These are phyloP conservation scores for Leptinotarsa juncta DNA, from an alignment of 2,888 invertebrate species.

Conservation along the genomic window DNA sequence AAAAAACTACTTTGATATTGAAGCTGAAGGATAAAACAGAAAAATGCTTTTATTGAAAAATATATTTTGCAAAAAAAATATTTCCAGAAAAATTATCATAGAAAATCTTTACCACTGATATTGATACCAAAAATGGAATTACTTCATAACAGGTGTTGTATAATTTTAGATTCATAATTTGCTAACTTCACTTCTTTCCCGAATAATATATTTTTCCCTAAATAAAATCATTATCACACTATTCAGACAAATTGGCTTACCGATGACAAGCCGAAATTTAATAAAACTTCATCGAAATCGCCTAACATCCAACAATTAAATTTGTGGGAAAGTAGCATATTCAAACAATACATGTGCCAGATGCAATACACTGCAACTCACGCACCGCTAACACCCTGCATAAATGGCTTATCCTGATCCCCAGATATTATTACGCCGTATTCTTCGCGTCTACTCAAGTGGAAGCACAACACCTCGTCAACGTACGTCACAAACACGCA, in stretches of 20 bases:
- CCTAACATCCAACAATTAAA: slow-evolving; percentile 33
- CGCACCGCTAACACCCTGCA: slow-evolving; percentile 45
- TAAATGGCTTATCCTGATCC: slow-evolving; percentile 64
- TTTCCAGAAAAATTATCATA: no score
- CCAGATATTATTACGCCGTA: slow-evolving; percentile 63
- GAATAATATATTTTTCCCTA: neutral
- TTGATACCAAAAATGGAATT: no score
- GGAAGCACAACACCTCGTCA: slow-evolving; percentile 66
- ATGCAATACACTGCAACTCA: slow-evolving; percentile 60
- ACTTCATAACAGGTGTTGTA: no score
- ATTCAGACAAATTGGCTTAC: slow-evolving; percentile 2
- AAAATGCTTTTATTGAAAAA: no score
- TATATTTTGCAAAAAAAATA: no score
- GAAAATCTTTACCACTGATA: no score
- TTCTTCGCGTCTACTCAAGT: slow-evolving; percentile 65
- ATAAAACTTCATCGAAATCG: slow-evolving; percentile 36
- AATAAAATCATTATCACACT: neutral
- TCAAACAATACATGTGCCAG: slow-evolving; percentile 63
- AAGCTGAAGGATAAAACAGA: no score
- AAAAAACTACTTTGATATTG: no score
- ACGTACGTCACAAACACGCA: slow-evolving; percentile 61
- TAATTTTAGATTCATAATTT: no score
- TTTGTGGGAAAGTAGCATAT: slow-evolving; percentile 63
- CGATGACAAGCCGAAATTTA: slow-evolving; percentile 31
- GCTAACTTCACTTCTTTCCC: no score